phyloP scores from a whole-genome alignment of 35 echinoderm and acorn worm genomes.

The Stichopus chloronotus region DNA sequence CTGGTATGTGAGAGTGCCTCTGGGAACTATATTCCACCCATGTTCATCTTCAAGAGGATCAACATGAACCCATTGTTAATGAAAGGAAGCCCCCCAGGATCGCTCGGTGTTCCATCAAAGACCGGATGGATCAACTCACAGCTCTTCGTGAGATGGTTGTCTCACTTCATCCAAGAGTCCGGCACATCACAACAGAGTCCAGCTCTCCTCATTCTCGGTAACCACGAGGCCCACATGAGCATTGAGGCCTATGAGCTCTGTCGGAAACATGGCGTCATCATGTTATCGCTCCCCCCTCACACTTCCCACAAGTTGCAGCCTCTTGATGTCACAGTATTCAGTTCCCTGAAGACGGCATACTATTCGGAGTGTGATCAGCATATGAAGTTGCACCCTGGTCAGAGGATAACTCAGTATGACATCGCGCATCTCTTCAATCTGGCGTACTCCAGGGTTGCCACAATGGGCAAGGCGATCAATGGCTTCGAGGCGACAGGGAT shows the following conservation, averaged over 20 bases:
- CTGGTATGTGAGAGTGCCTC: not conserved
- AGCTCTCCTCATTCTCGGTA: conserved; percentile 9
- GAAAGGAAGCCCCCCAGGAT: conserved; percentile 3
- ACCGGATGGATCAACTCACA: conserved; percentile 23
- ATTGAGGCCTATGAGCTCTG: not conserved
- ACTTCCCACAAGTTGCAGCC: too few species aligned
- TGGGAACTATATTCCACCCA: conserved; percentile 13
- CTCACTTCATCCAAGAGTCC: not conserved
- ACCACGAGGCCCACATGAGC: conserved; percentile 28
- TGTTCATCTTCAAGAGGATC: not conserved
- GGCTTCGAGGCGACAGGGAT: too few species aligned
- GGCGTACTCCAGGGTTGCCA: too few species aligned
- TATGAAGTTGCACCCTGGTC: too few species aligned
- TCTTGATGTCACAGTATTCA: too few species aligned
- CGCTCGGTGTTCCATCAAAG: not conserved
- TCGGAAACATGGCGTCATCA: not conserved
- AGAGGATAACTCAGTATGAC: too few species aligned
- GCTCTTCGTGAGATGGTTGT: not conserved
- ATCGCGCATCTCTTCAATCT: too few species aligned
- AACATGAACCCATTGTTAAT: conserved; percentile 2
- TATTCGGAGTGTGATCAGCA: too few species aligned
- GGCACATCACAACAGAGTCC: not conserved
- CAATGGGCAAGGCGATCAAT: too few species aligned
- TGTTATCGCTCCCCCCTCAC: too few species aligned
- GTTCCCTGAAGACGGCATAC: too few species aligned